Conservation (phyloP, 2,888 invertebrate genomes). For the Rugalucina vietnamica region DNA sequence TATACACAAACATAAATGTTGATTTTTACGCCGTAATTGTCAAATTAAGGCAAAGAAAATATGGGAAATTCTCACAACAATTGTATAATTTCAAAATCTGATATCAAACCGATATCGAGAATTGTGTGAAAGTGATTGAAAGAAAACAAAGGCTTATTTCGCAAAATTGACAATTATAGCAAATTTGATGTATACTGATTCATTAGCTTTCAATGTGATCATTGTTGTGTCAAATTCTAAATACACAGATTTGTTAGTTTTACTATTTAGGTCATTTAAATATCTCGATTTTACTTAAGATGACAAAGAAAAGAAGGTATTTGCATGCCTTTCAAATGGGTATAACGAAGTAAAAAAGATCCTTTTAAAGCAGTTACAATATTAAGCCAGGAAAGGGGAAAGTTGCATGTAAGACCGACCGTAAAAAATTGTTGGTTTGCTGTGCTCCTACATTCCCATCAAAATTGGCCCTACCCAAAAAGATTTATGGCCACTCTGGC, state of each 20-base stretch:
- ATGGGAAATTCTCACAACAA: not conserved
- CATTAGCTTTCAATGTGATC: not conserved
- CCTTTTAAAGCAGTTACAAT: no score
- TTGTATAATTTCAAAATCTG: not conserved
- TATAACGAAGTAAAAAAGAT: no score
- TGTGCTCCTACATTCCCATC: no score
- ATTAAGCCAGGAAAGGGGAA: no score
- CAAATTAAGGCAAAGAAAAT: not conserved
- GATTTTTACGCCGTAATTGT: no score
- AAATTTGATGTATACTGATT: not conserved
- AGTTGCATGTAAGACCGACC: no score
- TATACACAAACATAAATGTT: no score
- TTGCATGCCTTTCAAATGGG: no score
- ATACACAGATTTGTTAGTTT: not conserved
- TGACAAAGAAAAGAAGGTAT: no score
- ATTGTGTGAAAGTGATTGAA: not conserved
- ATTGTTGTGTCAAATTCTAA: not conserved
- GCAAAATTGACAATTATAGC: not conserved
- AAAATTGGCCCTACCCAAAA: no score
- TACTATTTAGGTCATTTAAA: not conserved
- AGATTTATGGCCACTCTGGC: no score
- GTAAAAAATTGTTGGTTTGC: no score
- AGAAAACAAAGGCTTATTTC: not conserved
- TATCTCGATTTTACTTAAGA: not conserved
- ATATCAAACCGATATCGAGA: not conserved